A percentile compares a stretch with the other conserved stretches of the same genome.
phyloP scores from a whole-genome alignment of 2,113 vertebrate genomes.

The Onychostoma macrolepis region DNA sequence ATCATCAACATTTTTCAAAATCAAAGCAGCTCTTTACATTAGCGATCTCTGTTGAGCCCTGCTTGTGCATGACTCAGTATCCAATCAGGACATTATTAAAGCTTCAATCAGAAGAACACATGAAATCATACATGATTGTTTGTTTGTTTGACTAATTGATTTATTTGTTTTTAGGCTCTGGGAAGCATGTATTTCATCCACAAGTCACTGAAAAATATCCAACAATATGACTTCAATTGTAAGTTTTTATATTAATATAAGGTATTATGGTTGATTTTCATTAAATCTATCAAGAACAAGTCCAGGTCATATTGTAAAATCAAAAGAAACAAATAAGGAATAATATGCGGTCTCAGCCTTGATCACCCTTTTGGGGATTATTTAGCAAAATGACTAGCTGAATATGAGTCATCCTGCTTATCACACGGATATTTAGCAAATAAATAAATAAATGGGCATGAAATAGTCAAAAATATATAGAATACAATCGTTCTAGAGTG shows the following conservation, averaged over 20 bases:
- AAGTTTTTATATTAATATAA: slow-evolving; percentile 16
- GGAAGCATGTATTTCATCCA: slow-evolving; percentile 84
- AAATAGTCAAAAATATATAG: neutral
- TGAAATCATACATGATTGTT: neutral
- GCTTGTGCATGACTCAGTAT: neutral
- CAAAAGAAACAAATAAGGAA: neutral
- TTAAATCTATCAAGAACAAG: neutral
- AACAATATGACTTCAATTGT: slow-evolving; percentile 81
- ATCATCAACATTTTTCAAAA: neutral
- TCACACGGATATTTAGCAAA: neutral
- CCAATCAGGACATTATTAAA: neutral
- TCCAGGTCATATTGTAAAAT: neutral
- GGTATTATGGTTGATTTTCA: neutral
- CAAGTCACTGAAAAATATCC: slow-evolving; percentile 76
- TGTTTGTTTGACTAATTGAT: slow-evolving; percentile 23
- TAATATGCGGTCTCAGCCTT: too few relatives aligned
- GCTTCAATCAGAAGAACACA: neutral
- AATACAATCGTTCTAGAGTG: neutral
- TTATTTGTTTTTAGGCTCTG: slow-evolving; percentile 73
- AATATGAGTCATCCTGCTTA: neutral
- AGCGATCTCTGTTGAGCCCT: neutral
- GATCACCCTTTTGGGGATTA: neutral
- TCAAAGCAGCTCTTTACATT: neutral
- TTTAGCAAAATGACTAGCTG: neutral
- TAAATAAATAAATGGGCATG: neutral